Evolutionary conservation across 2,113 vertebrate genomes (phyloP), one percentile per base, ranked within the genome.

Genomic region (Sinocyclocheilus maitianheensis): DNA sequence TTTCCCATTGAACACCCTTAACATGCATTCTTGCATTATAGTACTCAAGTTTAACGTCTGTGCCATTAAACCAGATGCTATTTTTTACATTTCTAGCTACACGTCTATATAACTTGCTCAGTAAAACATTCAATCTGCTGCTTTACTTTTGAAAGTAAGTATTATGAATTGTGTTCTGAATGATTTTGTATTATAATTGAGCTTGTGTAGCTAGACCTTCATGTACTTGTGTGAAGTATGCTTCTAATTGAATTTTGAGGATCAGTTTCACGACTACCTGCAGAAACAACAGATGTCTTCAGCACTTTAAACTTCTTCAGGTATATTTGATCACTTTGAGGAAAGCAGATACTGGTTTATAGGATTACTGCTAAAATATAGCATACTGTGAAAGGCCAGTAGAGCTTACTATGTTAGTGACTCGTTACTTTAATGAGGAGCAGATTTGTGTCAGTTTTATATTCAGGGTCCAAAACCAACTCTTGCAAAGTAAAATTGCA

Each of bases 261-360:
- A 71, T 71, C 67, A 37, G 67, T 37, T 37, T 71, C 16, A 37
- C 16, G 30, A 18, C 14, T 37, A 37, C 30, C 30, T 37, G 30
- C 67, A 71, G 14, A 37, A 10, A 71, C 67, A 37, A 37, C 67
- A 71, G 67, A 71, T 71, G 67, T 71, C 67, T 71, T 71, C 30
- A 71, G 30, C 67, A 4, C 30, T 69, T 69, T 34, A 69, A 69
- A 34, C 6, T 18, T 69, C 14, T 37, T 69, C 26, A 69, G 67
- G 14, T 69, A 69, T 37, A 34, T 69, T 0, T 37, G 16, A 69
- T 69, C 30, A 34, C 6, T 9, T 5, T 26, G 14, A 14, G 14
- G 30, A 69, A 37, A 71, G 67, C 37, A 37, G 67, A 71, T 20
- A 37, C 67, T 20, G 67, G 30, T 37, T 71, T 12, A 48, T 48